Evolutionary conservation across 64 coral and sea anemone genomes (phyloP), one percentile per base, ranked within the genome.

Genomic region (Montipora cactus): DNA sequence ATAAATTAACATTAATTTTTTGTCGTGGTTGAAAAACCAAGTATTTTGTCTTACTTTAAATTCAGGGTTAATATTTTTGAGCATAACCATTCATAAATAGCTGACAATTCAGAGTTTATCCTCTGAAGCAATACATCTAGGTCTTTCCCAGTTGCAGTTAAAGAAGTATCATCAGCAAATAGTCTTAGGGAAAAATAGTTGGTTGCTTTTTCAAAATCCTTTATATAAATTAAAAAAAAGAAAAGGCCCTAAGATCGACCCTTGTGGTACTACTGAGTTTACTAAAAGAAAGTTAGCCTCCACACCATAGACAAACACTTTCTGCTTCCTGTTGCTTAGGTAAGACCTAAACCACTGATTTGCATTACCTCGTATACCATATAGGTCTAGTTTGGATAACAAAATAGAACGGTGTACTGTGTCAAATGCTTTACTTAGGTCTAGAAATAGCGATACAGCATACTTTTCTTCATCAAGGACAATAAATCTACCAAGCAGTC

Each of bases 131-230:
- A 55, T 55, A 5, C 10, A 55, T 55, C 52, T 55, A 55, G 52
- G 52, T 55, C 52, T 55, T 55, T 55, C 52, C 52, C 52, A 55
- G 52, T 55, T 55, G 52, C 52, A 55, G 52, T 55, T 5, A 89
- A 62, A 44, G 87, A 89, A 77, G 52, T 89, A 37, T 89, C 87
- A 44, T 78, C 87, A 77, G 73, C 87, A 89, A 89, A 89, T 18
- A 89, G 72, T 77, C 74, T 76, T 77, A 64, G 2, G 46, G 74
- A 59, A 57, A 89, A 77, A 50, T 59, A 59, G 45, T 58, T 44
- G 16, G 73, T 89, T 44, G 87, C 87, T 77, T 76, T 76, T 50
- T 21, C 74, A 57, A 89, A 5, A 67, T 88, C 50, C 16, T 77
- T 78, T 5, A 89, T 89, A 77, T 59, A 89, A 58, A 77, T 61